A percentile compares a stretch with the other conserved stretches of the same genome.
These are phyloP conservation scores for Chloropsis cyanopogon DNA, from an alignment of 2,113 vertebrate genomes.

Conservation along the genomic window DNA sequence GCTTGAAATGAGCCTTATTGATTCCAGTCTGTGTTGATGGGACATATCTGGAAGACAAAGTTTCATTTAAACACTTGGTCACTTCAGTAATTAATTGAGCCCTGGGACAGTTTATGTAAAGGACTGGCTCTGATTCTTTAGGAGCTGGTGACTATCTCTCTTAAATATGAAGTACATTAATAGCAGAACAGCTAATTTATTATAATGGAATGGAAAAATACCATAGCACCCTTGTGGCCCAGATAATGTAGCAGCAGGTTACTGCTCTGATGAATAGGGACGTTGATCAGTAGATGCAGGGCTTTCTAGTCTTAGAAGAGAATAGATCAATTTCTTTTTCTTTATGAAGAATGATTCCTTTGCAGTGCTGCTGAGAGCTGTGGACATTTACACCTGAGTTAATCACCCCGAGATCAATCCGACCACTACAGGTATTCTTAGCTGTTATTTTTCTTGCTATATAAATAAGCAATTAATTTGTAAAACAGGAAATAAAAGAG, in stretches of 20 bases:
- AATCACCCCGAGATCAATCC: background rate
- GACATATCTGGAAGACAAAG: conserved; percentile 32
- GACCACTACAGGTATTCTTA: background rate
- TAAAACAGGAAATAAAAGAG: background rate
- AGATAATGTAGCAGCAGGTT: conserved; percentile 19
- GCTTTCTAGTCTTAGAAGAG: background rate
- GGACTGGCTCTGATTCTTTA: background rate
- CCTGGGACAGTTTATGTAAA: background rate
- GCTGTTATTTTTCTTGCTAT: background rate
- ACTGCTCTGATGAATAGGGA: conserved; percentile 33
- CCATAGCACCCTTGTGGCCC: background rate
- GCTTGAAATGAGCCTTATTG: conserved; percentile 61
- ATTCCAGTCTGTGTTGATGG: conserved; percentile 37
- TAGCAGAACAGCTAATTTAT: conserved; percentile 32
- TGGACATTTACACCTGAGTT: background rate
- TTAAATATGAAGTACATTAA: conserved; percentile 16
- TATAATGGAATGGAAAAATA: conserved; percentile 37
- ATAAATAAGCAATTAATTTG: background rate
- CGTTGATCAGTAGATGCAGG: background rate
- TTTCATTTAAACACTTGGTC: conserved; percentile 51
- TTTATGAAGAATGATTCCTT: conserved; percentile 9
- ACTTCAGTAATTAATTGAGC: conserved; percentile 51
- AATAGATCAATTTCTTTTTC: conserved; percentile 17
- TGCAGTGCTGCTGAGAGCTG: background rate
- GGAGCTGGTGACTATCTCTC: background rate